Conservation (phyloP, 2,888 invertebrate species). For the Bruchidius siliquastri region DNA sequence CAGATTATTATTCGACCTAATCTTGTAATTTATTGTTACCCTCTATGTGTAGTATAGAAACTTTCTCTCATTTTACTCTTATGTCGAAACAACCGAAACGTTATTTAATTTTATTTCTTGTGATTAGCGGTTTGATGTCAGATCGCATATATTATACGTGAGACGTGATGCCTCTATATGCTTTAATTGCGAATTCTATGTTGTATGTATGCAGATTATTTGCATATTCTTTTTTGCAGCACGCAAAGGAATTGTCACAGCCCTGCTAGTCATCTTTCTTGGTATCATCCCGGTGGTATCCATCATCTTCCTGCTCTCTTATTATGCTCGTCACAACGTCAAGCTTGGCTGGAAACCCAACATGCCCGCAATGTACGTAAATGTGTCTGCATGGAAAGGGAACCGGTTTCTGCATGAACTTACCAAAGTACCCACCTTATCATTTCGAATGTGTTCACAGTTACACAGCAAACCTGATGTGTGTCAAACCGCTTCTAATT, state of each 20-base stretch:
- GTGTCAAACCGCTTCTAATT: not conserved
- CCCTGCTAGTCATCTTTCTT: slow-evolving; percentile 83
- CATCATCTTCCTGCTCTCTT: slow-evolving; percentile 62
- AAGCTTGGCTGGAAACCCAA: slow-evolving; percentile 50
- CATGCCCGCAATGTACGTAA: not conserved
- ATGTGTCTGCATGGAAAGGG: not conserved
- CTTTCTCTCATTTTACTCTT: no score
- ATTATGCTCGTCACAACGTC: slow-evolving; percentile 70
- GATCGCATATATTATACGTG: no score
- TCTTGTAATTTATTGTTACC: no score
- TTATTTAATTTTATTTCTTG: no score
- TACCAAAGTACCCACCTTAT: not conserved
- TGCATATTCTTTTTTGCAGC: slow-evolving; percentile 54
- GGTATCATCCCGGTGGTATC: slow-evolving; percentile 74
- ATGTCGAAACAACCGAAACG: no score
- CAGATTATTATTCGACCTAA: no score
- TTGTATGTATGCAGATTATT: no score
- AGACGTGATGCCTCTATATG: no score
- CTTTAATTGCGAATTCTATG: no score
- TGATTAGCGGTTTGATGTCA: no score
- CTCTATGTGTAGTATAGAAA: no score
- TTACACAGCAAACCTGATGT: not conserved
- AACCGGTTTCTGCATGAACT: not conserved
- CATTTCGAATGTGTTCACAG: not conserved
- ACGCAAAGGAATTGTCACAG: slow-evolving; percentile 70